Evolutionary conservation across 2,113 vertebrate genomes (phyloP).

Genomic region (Glareola pratincola): DNA sequence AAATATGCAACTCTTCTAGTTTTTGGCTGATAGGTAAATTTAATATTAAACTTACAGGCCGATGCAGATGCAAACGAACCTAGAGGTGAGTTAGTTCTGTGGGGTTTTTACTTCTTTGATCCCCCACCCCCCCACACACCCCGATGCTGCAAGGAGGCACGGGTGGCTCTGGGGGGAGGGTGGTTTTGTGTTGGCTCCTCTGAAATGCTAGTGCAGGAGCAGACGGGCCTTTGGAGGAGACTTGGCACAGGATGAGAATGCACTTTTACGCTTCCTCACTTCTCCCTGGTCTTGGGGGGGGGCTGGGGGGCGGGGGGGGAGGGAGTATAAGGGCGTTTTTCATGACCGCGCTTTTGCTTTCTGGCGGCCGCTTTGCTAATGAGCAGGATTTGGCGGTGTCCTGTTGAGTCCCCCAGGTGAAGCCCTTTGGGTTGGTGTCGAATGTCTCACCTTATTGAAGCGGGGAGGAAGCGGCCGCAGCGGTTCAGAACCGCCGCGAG

Average conservation of each 20-base stretch:
- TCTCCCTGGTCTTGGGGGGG: neutral
- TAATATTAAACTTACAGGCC: neutral
- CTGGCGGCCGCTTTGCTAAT: neutral
- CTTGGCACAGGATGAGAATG: neutral
- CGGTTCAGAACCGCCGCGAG: neutral
- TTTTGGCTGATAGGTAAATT: neutral
- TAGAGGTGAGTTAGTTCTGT: neutral
- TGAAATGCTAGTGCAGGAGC: neutral
- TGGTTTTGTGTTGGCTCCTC: neutral
- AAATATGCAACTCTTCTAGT: neutral
- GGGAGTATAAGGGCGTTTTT: neutral
- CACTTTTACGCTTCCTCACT: neutral
- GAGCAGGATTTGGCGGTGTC: slow-evolving; percentile 36
- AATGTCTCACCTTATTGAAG: slow-evolving; percentile 33
- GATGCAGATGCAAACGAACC: neutral
- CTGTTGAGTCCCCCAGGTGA: neutral
- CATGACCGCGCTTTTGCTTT: neutral
- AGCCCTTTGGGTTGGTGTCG: neutral
- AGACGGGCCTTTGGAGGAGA: neutral
- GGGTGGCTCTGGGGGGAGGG: neutral
- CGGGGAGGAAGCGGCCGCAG: neutral
- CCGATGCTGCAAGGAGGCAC: neutral
- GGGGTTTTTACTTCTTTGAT: neutral
- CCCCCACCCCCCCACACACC: too few species aligned
- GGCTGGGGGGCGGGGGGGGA: neutral